Conservation (phyloP, 1,140 invertebrate genomes). For the Mercenaria mercenaria region DNA sequence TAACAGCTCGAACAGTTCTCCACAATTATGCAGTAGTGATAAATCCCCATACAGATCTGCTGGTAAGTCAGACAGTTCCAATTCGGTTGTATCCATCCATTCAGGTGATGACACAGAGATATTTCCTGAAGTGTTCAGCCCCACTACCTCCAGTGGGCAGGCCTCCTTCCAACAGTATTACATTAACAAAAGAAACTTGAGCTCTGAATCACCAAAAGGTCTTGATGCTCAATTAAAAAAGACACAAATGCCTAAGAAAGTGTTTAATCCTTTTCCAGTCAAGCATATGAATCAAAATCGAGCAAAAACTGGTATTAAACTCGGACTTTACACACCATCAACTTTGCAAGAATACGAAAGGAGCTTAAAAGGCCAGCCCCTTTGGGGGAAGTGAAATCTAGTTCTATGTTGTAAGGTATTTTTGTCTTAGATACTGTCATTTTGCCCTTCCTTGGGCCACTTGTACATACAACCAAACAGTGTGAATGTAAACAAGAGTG, state of each 20-base stretch:
- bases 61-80: slow-evolving; percentile 9
- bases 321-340: slow-evolving; percentile 80
- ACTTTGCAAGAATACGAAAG: slow-evolving; percentile 68
- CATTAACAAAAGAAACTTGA: slow-evolving; percentile 44
- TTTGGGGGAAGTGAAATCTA: slow-evolving; percentile 44
- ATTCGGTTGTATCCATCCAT: too few relatives aligned
- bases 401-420: too few relatives aligned
- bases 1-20: background rate
- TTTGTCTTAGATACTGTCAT: too few relatives aligned
- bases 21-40: background rate
- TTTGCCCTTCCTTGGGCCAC: too few relatives aligned
- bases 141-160: background rate
- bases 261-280: slow-evolving; percentile 80
- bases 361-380: slow-evolving; percentile 46
- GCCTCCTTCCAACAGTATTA: slow-evolving; percentile 63
- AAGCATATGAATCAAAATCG: slow-evolving; percentile 77
- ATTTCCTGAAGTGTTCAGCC: slow-evolving; percentile 42
- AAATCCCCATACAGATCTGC: background rate
- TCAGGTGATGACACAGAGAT: slow-evolving; percentile 16
- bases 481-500: too few relatives aligned
- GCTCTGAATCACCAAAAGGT: background rate
- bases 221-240: slow-evolving; percentile 42
- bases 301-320: slow-evolving; percentile 78
- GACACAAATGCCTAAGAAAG: slow-evolving; percentile 39
- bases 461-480: too few relatives aligned